These are phyloP conservation scores for Helleia helle DNA, from an alignment of 2,888 invertebrate species.

Conservation along the genomic window DNA sequence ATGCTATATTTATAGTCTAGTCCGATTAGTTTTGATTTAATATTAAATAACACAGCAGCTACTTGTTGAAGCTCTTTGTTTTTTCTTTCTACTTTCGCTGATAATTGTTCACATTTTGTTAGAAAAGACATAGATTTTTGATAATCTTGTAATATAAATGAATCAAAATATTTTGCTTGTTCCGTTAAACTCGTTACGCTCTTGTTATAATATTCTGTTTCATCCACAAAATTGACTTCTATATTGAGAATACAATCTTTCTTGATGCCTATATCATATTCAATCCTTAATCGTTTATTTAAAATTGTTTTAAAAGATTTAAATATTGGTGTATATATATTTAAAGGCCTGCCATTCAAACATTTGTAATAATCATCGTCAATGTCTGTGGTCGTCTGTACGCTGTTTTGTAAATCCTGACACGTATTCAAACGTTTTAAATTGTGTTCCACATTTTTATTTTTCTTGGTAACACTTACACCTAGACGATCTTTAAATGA, in stretches of 20 bases:
- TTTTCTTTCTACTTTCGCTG: constrained; percentile 48
- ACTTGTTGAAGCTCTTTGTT: constrained; percentile 53
- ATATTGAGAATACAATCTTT: constrained; percentile 67
- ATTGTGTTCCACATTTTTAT: constrained; percentile 35
- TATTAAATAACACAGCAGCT: constrained; percentile 44
- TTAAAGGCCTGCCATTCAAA: constrained; percentile 31
- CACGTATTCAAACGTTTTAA: constrained; percentile 31
- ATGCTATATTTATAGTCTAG: constrained; percentile 77
- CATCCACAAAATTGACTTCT: constrained; percentile 67
- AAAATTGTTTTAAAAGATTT: constrained; percentile 37
- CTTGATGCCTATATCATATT: constrained; percentile 48
- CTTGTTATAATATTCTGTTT: constrained; percentile 60
- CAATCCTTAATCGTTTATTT: constrained; percentile 31
- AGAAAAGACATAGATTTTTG: constrained; percentile 72
- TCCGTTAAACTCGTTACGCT: constrained; percentile 57
- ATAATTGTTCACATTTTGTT: constrained; percentile 59
- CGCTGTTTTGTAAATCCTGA: constrained; percentile 31
- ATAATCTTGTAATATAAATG: constrained; percentile 76
- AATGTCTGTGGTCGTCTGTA: constrained; percentile 34
- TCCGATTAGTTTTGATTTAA: constrained; percentile 64
- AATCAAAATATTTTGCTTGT: constrained; percentile 74
- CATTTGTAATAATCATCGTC: constrained; percentile 39
- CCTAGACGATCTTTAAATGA: constrained; percentile 29
- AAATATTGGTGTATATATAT: constrained; percentile 30
- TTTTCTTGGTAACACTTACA: constrained; percentile 35